Conservation (phyloP, 2,888 invertebrate species). For the Alsophila aescularia region DNA sequence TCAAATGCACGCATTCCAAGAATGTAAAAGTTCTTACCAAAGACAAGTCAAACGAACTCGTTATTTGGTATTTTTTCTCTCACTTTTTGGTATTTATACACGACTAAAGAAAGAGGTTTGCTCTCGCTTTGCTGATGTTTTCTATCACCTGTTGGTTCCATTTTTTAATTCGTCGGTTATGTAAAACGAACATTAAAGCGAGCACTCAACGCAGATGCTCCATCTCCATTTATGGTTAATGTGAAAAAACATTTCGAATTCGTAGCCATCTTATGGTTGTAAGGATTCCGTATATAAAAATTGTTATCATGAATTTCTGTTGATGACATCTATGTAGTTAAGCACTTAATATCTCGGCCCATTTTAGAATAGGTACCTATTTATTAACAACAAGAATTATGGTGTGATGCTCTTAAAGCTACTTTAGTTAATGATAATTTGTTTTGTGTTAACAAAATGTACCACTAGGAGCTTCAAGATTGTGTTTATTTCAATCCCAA, state of each 20-base stretch:
- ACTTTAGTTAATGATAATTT: too few species aligned
- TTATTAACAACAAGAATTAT: too few species aligned
- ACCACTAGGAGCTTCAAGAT: too few species aligned
- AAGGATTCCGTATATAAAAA: neutral
- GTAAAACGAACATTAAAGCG: neutral
- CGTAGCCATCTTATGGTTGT: neutral
- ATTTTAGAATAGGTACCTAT: too few species aligned
- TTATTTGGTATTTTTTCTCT: slow-evolving; percentile 17
- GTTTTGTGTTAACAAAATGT: too few species aligned
- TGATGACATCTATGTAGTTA: too few species aligned
- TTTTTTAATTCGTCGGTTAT: neutral
- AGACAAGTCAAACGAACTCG: slow-evolving; percentile 16
- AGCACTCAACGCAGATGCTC: neutral
- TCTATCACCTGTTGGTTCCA: too few species aligned
- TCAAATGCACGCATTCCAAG: slow-evolving; percentile 21
- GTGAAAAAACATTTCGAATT: neutral
- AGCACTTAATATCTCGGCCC: too few species aligned
- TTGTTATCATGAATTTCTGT: too few species aligned
- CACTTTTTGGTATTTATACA: neutral
- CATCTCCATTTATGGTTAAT: neutral
- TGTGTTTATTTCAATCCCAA: too few species aligned
- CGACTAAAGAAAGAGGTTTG: neutral
- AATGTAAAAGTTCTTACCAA: slow-evolving; percentile 25
- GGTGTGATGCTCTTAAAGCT: too few species aligned
- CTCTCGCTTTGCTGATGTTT: too few species aligned